Percentiles rank a stretch among this genome's conserved stretches.
These are phyloP conservation scores for Anser cygnoides DNA, from an alignment of 2,113 vertebrate species.

Conservation along the genomic window DNA sequence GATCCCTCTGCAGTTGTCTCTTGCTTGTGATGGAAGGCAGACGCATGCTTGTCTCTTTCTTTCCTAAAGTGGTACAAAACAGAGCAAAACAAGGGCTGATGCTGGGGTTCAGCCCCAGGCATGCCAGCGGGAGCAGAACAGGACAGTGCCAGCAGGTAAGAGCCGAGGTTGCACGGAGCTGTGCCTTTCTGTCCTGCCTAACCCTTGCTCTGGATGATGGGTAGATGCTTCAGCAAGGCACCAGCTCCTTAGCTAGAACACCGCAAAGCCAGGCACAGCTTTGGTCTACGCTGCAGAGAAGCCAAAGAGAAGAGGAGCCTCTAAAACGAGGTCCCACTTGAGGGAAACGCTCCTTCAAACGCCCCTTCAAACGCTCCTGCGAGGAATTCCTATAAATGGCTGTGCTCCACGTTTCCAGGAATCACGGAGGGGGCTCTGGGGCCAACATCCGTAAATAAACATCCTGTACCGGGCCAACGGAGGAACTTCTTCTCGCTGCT, in stretches of 20 bases:
- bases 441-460: not conserved
- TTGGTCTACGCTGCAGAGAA: not conserved
- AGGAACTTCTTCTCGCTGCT: not conserved
- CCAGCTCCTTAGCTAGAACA: not conserved
- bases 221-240: not conserved
- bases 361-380: not conserved
- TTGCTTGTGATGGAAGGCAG: not conserved
- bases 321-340: not conserved
- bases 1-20: not conserved
- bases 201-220: not conserved
- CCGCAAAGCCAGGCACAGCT: not conserved
- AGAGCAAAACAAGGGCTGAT: not conserved
- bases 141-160: rapidly evolving
- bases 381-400: not conserved
- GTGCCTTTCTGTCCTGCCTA: not conserved
- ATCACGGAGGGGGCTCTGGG: not conserved
- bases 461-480: not conserved
- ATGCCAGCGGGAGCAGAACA: not conserved
- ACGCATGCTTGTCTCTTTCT: not conserved
- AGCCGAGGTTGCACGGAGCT: rapidly evolving
- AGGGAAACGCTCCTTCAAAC: not conserved
- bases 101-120: not conserved
- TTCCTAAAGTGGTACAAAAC: not conserved
- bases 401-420: not conserved
- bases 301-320: not conserved